Evolutionary conservation across 2,797 vertebrate species (phyloP), one percentile per base, ranked within the genome.

Genomic region (Myotis vivesi): DNA sequence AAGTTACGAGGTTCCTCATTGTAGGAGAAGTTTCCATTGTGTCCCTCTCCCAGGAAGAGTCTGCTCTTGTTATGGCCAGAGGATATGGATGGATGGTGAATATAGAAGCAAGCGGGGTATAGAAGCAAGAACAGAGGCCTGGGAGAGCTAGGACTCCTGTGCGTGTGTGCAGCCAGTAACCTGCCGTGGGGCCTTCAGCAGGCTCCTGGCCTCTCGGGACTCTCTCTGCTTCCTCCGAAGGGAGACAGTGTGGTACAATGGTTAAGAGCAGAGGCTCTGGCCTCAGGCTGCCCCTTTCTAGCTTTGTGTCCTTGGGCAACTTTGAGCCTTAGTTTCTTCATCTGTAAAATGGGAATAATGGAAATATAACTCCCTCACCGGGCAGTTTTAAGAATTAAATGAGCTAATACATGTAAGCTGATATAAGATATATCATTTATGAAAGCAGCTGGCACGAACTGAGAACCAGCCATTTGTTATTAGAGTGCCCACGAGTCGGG

Each of bases 351-450:
- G 73, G 49, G 22, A 38, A 16, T 16, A 19, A 3, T 6, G 10
- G 8, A 13, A 3, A n/a, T 11, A 8, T 5, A 8, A n/a, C 46
- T 30, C 12, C 33, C 16, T n/a, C 3, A 3, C 17, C 4, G 4
- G 7, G 17, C 25, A 51, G 69, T 46, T 83, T 68, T 66, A 62
- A 25, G 57, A 87, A 53, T 30, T n/a, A 25, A 57, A 15, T 8
- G 46, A 75, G 36, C 16, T 44, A 16, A 38, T 16, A 6, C 0
- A 6, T 2, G 15, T 0, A 17, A 15, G 68, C 30, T 11, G 13
- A 38, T 8, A 22, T 2, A 3, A n/a, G 36, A 4, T 0, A 2
- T 0, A 3, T 11, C 5, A 36, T 2, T n/a, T 3, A 4, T 0
- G n/a, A 33, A 8, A 20, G 23, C 28, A 0, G 6, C 5, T 3